phyloP scores from a whole-genome alignment of 1,140 invertebrate species.

The Arctopsyche grandis region DNA sequence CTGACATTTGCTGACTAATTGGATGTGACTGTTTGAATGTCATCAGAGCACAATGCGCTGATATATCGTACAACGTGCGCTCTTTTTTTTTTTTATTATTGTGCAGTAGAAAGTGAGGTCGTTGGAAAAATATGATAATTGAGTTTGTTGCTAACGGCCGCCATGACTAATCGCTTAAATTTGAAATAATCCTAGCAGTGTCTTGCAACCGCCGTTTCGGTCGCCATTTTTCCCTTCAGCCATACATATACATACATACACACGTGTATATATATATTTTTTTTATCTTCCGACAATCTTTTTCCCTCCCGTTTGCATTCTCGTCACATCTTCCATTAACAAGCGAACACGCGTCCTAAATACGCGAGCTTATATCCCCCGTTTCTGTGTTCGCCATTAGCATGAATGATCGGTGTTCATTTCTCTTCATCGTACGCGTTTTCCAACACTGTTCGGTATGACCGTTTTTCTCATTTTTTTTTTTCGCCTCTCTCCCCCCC shows the following conservation, averaged over 20 bases:
- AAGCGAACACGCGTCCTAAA: slow-evolving; percentile 15
- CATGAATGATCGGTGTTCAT: neutral
- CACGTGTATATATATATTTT: neutral
- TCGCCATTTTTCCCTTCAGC: neutral
- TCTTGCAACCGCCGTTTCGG: neutral
- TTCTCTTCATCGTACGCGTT: neutral
- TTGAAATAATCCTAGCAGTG: neutral
- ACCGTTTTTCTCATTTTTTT: no score
- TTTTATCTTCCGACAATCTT: neutral
- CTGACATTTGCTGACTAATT: no score
- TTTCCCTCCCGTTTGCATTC: neutral
- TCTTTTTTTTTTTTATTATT: neutral
- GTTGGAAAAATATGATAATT: slow-evolving; percentile 11
- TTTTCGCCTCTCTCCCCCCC: no score
- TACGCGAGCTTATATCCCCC: neutral
- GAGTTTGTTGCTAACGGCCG: slow-evolving; percentile 2
- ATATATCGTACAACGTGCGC: neutral
- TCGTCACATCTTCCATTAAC: slow-evolving; percentile 19
- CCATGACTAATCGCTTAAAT: neutral
- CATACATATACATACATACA: neutral
- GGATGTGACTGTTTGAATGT: neutral
- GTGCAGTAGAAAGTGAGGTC: slow-evolving; percentile 16
- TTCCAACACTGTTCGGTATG: no score
- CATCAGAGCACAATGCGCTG: neutral
- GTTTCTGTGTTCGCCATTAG: neutral